Percentiles rank a stretch among this genome's conserved stretches.
These are phyloP conservation scores for Cotesia congregata DNA, from an alignment of 2,888 invertebrate species.

Conservation along the genomic window DNA sequence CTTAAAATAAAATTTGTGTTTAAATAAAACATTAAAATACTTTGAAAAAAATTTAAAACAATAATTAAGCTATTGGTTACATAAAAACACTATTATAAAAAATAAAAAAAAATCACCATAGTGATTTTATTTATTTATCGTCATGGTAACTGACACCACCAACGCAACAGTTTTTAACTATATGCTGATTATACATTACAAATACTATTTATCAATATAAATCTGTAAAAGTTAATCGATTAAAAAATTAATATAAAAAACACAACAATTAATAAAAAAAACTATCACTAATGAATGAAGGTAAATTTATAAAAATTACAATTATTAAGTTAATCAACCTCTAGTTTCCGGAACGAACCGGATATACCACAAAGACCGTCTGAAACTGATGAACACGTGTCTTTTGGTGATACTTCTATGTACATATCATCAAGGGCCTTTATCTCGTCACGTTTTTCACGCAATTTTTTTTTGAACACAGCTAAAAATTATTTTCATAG, in stretches of 20 bases:
- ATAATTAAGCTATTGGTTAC: no score
- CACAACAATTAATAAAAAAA: no score
- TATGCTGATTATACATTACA: conserved; percentile 36
- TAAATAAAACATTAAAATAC: no score
- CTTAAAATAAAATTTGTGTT: no score
- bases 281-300: neutral
- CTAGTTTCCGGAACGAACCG: conserved; percentile 87
- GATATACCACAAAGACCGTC: conserved; percentile 82
- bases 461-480: conserved; percentile 76
- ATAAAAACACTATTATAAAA: no score
- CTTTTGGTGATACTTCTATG: conserved; percentile 76
- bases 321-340: conserved; percentile 77
- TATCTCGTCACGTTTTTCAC: conserved; percentile 77
- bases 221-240: no score
- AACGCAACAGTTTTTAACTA: conserved; percentile 32
- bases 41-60: no score
- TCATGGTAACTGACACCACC: conserved; percentile 52
- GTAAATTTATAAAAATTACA: conserved; percentile 84
- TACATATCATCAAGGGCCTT: conserved; percentile 83
- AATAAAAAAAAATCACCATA: neutral
- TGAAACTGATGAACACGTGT: conserved; percentile 74
- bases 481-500: conserved; percentile 49
- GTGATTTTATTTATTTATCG: conserved; percentile 6
- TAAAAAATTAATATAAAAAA: no score
- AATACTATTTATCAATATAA: neutral